These are phyloP conservation scores for Philypnodon macrostomus DNA, from an alignment of 2,797 vertebrate genomes.

Conservation along the genomic window DNA sequence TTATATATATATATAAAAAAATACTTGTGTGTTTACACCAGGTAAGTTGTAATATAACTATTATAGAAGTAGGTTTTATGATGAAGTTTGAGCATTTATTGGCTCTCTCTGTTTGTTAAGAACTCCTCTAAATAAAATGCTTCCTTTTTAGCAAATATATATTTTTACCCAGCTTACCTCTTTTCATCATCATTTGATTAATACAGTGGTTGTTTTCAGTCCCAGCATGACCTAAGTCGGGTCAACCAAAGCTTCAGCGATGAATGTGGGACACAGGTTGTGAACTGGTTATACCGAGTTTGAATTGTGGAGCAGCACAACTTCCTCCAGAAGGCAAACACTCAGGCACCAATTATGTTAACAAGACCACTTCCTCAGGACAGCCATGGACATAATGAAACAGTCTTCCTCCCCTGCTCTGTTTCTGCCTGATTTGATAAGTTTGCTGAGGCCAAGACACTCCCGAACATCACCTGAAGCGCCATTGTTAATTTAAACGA, in stretches of 20 bases:
- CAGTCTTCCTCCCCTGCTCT: conserved; percentile 30
- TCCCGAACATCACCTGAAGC: conserved; percentile 69
- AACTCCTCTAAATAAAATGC: too few species aligned
- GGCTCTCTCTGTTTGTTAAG: too few species aligned
- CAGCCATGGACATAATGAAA: conserved; percentile 55
- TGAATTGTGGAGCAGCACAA: conserved; percentile 63
- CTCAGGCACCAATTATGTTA: conserved; percentile 77
- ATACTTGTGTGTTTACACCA: conserved; percentile 3
- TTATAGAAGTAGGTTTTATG: too few species aligned
- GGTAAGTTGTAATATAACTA: background rate
- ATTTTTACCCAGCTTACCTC: too few species aligned
- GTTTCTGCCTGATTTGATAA: conserved; percentile 73
- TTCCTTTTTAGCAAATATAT: too few species aligned
- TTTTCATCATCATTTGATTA: conserved; percentile 23
- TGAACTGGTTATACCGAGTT: conserved; percentile 80
- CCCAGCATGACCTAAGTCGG: conserved; percentile 79
- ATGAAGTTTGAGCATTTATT: too few species aligned
- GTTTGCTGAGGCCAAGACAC: conserved; percentile 55
- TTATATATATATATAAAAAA: conserved; percentile 1
- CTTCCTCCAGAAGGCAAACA: conserved; percentile 51
- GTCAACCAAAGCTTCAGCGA: conserved; percentile 88
- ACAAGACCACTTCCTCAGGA: conserved; percentile 71
- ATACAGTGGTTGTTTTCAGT: conserved; percentile 73
- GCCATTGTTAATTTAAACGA: conserved; percentile 59
- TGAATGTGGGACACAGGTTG: conserved; percentile 81